Conservation (phyloP, 2,888 invertebrate species). For the Hemithea aestivaria region DNA sequence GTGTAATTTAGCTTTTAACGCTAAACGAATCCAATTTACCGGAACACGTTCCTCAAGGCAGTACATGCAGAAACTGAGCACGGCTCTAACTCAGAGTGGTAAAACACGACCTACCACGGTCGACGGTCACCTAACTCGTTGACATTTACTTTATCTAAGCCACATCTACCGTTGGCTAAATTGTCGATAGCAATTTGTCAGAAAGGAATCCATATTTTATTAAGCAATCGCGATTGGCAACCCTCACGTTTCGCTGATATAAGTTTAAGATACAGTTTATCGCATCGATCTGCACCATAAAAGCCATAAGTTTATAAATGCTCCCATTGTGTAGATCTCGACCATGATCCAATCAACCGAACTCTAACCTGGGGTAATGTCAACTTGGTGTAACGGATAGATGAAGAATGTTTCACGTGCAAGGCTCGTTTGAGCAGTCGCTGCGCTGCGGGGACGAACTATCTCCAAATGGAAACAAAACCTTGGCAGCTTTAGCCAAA, state of each 20-base stretch:
- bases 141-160: constrained; percentile 28
- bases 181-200: constrained; percentile 22
- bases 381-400: constrained; percentile 44
- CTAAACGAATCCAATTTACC: constrained; percentile 34
- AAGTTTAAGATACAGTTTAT: constrained; percentile 40
- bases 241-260: constrained; percentile 40
- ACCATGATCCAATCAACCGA: constrained; percentile 51
- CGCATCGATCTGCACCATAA: constrained; percentile 56
- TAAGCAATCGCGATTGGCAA: constrained; percentile 37
- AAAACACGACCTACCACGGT: constrained; percentile 25
- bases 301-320: constrained; percentile 44
- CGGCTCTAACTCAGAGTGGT: constrained; percentile 20
- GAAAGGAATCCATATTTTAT: constrained; percentile 25
- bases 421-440: constrained; percentile 80
- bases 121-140: constrained; percentile 9
- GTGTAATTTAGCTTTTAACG: constrained; percentile 10
- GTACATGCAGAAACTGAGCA: constrained; percentile 48
- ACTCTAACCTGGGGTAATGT: constrained; percentile 61
- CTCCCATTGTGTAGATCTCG: constrained; percentile 58
- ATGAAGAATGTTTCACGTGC: constrained; percentile 73
- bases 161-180: constrained; percentile 21
- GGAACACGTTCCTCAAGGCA: constrained; percentile 35
- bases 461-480: constrained; percentile 71
- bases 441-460: constrained; percentile 73
- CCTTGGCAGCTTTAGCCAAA: constrained; percentile 74